Base-by-base conservation (phyloP, 2,113 vertebrate species). In the Anhinga rufa region DNA sequence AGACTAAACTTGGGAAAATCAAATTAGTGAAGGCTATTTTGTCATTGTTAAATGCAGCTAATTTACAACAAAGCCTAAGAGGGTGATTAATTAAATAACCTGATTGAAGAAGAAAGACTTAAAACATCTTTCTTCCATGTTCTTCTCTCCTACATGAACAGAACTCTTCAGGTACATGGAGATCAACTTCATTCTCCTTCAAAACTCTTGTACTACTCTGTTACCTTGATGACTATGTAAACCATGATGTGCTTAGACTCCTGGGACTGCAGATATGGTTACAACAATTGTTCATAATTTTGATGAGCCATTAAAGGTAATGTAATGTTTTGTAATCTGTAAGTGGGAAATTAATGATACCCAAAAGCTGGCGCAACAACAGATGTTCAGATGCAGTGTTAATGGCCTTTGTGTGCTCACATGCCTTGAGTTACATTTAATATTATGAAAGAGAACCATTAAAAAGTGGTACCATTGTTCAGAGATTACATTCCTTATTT, bases 341-440 rank as follows among this genome's bases (percentile, higher is more conserved):
- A 89, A 82, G 62, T n/a, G 48, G 34, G 34, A 95, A 92, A 95
- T 82, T 93, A 93, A 91, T 90, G 75, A 72, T 54, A 90, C 66
- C 34, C 66, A 80, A 79, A 92, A 93, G 54, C 70, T 90, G 58
- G 22, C 89, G 40, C 19, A 87, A 72, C 40, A 85, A n/a, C 87
- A 94, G 82, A 90, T 95, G 90, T 93, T 96, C 80, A 78, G 40
- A 88, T 54, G 25, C 44, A 62, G 60, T 54, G 61, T 69, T 76
- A 93, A 94, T 19, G 14, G 66, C 11, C 42, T 92, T 72, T 75
- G 52, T 46, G 44, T 52, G 22, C 78, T 90, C 52, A 65, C 10
- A 21, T 46, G 34, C 54, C 34, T 85, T 82, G 36, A 82, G 44
- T 87, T 80, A 65, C 42, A 61, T 82, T 87, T 80, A 60, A 32